These are phyloP conservation scores for Labroides dimidiatus DNA, from an alignment of 2,797 vertebrate species.

Conservation along the genomic window DNA sequence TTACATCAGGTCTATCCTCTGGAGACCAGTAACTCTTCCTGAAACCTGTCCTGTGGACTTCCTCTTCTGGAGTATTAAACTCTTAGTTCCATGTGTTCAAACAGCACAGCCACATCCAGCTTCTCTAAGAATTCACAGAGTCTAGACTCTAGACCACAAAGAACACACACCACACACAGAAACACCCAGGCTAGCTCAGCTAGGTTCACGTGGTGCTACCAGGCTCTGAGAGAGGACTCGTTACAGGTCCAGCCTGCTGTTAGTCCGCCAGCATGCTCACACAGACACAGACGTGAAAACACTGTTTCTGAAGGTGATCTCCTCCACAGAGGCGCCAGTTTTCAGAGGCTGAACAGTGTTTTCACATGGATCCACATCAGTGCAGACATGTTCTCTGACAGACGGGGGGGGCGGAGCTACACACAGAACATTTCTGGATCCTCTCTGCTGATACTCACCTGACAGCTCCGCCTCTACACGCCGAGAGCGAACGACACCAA, in stretches of 20 bases:
- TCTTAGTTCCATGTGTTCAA: too few species aligned
- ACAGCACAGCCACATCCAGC: too few species aligned
- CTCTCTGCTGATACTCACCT: conserved; percentile 55
- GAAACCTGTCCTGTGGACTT: too few species aligned
- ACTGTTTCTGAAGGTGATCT: too few species aligned
- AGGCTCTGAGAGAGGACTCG: conserved; percentile 18
- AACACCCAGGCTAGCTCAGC: not conserved
- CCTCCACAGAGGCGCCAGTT: too few species aligned
- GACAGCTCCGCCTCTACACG: conserved; percentile 57
- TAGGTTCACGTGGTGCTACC: conserved; percentile 8
- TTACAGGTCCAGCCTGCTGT: not conserved
- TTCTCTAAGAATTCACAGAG: too few species aligned
- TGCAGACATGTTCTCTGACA: conserved; percentile 11
- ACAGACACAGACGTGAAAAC: too few species aligned
- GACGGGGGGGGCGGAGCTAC: conserved; percentile 11
- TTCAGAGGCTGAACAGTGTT: not conserved
- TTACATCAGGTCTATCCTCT: too few species aligned
- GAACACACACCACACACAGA: conserved; percentile 14
- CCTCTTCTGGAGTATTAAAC: too few species aligned
- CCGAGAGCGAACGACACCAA: conserved; percentile 40
- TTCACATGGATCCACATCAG: conserved; percentile 29
- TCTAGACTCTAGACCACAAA: conserved; percentile 16
- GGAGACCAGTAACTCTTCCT: too few species aligned
- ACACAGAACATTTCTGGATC: conserved; percentile 16
- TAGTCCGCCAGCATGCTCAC: too few species aligned